Percentiles rank a stretch among this genome's conserved stretches.
Conservation (phyloP, 2,888 invertebrate species). For the Lobophora halterata region DNA sequence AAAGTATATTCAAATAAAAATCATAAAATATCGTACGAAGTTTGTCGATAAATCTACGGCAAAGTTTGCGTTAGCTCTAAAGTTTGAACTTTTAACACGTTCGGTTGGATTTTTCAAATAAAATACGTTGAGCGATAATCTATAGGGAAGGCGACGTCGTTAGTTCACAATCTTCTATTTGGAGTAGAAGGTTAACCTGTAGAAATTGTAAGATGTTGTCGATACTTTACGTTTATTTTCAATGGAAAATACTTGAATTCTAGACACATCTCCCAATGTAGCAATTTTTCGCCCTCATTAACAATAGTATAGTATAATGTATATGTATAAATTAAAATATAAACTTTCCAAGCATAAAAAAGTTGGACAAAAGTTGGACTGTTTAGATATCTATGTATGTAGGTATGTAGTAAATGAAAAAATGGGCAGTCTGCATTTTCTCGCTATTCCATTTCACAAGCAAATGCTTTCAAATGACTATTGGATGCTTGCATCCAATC, state of each 20-base stretch:
- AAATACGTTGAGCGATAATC: constrained; percentile 40
- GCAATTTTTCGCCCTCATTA: too few species aligned
- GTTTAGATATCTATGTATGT: background rate
- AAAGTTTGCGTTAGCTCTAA: constrained; percentile 33
- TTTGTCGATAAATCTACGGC: constrained; percentile 24
- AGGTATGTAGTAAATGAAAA: constrained; percentile 3
- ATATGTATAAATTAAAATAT: too few species aligned
- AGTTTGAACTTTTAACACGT: constrained; percentile 35
- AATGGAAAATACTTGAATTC: background rate
- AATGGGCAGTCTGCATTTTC: constrained; percentile 17
- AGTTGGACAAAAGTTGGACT: too few species aligned
- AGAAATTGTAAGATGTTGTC: constrained; percentile 30
- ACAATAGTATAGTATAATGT: too few species aligned
- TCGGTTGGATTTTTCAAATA: constrained; percentile 37
- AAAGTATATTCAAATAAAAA: constrained; percentile 27
- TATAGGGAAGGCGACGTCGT: constrained; percentile 45
- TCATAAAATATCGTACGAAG: constrained; percentile 15
- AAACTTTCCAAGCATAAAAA: too few species aligned
- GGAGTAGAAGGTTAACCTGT: constrained; percentile 46
- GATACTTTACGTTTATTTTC: background rate
- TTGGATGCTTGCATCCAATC: too few species aligned
- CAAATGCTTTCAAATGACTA: constrained; percentile 25
- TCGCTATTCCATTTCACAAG: constrained; percentile 30
- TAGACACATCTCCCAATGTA: background rate
- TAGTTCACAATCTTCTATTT: constrained; percentile 55